A percentile compares a stretch with the other conserved stretches of the same genome.
Conservation (phyloP, 2,888 invertebrate species). For the Drosophila cognata region DNA sequence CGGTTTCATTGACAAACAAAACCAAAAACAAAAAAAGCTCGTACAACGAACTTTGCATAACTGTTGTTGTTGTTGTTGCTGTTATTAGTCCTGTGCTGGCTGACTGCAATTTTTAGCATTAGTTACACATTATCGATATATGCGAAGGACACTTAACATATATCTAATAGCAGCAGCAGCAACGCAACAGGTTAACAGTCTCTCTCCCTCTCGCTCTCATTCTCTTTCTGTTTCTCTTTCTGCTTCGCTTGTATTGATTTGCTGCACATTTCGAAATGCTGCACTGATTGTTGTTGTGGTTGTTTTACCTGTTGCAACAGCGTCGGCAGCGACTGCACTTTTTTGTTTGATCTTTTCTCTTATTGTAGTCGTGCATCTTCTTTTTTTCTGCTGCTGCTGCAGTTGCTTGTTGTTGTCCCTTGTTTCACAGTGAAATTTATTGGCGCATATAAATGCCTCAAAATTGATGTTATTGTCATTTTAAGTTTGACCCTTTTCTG, state of each 20-base stretch:
- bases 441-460: conserved; percentile 81
- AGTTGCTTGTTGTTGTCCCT: conserved; percentile 43
- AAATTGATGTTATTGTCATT: conserved; percentile 82
- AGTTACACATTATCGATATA: conserved; percentile 78
- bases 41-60: conserved; percentile 73
- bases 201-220: conserved; percentile 17
- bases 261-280: conserved; percentile 68
- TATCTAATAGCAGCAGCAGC: conserved; percentile 63
- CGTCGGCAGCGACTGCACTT: conserved; percentile 69
- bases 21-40: conserved; percentile 33
- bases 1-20: conserved; percentile 71
- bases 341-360: conserved; percentile 82
- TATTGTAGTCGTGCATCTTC: conserved; percentile 80
- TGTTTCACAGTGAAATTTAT: conserved; percentile 74
- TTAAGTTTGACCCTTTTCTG: conserved; percentile 49
- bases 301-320: conserved; percentile 72
- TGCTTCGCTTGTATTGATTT: conserved; percentile 53
- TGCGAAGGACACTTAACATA: conserved; percentile 73
- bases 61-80: conserved; percentile 39
- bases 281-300: conserved; percentile 61
- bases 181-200: conserved; percentile 70
- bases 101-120: conserved; percentile 64
- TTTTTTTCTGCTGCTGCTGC: conserved; percentile 44
- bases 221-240: background rate
- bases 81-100: conserved; percentile 10